Conservation (phyloP, 2,888 invertebrate species). For the Pollenia angustigena region DNA sequence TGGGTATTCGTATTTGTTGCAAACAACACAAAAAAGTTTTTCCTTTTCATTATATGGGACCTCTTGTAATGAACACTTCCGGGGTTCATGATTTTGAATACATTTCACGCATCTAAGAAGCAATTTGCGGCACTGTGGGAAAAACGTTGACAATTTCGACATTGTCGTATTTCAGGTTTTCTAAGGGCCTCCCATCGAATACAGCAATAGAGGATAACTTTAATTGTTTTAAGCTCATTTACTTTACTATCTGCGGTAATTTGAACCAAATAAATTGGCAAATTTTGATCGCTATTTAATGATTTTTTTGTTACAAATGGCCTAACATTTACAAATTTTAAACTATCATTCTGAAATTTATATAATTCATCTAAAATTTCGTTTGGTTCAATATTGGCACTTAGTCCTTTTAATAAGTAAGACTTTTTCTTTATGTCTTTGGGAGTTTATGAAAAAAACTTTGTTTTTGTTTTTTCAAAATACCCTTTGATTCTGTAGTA, state of each 20-base stretch:
- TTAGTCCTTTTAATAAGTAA: constrained; percentile 13
- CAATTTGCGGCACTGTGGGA: background rate
- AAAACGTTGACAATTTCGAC: constrained; percentile 18
- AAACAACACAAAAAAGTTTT: too few relatives aligned
- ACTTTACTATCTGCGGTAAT: too few relatives aligned
- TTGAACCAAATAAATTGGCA: background rate
- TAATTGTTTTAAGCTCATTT: background rate
- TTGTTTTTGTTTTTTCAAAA: background rate
- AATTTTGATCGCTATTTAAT: background rate
- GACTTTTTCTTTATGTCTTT: constrained; percentile 15
- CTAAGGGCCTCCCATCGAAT: background rate
- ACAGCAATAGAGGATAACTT: background rate
- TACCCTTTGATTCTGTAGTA: constrained; percentile 5
- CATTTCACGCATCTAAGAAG: too few relatives aligned
- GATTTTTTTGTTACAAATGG: constrained; percentile 7
- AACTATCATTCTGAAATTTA: background rate
- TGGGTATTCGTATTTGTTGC: too few relatives aligned
- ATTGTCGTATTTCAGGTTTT: constrained; percentile 28
- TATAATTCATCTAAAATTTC: background rate
- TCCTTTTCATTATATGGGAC: too few relatives aligned
- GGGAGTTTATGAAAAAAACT: constrained; percentile 6
- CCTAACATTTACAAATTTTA: constrained; percentile 11
- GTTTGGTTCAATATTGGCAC: constrained; percentile 10
- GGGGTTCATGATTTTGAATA: too few relatives aligned
- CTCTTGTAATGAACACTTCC: too few relatives aligned